Evolutionary conservation across 2,797 vertebrate species (phyloP).

Genomic region (Buceros bicornis): DNA sequence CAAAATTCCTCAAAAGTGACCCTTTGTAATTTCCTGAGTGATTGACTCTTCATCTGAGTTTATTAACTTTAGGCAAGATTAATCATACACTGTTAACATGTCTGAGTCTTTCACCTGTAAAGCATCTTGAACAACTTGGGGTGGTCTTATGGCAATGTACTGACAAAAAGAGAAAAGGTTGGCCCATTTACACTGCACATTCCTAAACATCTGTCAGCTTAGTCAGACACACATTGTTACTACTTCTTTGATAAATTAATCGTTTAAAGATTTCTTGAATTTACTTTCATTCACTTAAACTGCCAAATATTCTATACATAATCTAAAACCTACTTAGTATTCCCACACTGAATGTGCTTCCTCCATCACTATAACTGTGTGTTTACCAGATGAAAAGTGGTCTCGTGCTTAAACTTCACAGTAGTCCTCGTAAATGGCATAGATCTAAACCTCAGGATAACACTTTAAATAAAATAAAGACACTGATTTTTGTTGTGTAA

Average conservation of each 20-base stretch:
- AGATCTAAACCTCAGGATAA: background rate
- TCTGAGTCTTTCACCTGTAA: background rate
- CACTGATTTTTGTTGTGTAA: fast-evolving
- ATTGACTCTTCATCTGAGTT: background rate
- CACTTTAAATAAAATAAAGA: background rate
- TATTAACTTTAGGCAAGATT: background rate
- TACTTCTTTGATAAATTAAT: background rate
- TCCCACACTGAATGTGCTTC: background rate
- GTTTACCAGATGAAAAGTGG: background rate
- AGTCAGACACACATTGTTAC: background rate
- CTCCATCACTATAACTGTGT: background rate
- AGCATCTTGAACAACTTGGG: background rate
- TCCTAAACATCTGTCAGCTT: background rate
- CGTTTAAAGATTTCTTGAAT: background rate
- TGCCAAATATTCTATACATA: background rate
- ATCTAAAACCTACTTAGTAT: background rate
- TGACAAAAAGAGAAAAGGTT: background rate
- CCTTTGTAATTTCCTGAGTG: background rate
- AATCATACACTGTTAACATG: background rate
- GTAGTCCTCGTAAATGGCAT: background rate
- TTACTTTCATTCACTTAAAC: background rate
- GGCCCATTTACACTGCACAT: background rate
- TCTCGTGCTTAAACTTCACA: background rate
- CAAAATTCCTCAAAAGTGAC: background rate
- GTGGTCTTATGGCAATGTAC: background rate